phyloP scores from a whole-genome alignment of 2,888 invertebrate species.

The Helobdella robusta region DNA sequence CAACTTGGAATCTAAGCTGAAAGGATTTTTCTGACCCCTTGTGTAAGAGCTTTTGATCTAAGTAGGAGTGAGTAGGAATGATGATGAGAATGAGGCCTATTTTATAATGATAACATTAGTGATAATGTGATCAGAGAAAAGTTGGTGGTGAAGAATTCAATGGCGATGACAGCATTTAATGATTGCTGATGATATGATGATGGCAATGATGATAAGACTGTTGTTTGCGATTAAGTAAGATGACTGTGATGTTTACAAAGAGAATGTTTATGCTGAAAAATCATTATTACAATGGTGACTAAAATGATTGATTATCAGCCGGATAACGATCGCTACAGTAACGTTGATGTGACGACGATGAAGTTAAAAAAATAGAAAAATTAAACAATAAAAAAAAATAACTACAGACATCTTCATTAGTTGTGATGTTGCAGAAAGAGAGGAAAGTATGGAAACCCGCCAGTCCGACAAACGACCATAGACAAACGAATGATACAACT shows the following conservation, averaged over 20 bases:
- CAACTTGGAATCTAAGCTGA: constrained; percentile 85
- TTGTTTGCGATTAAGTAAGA: too few species aligned
- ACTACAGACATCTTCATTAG: constrained; percentile 91
- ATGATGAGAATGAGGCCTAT: background rate
- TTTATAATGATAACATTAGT: too few species aligned
- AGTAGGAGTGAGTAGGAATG: constrained; percentile 35
- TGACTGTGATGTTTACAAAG: background rate
- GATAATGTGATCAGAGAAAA: too few species aligned
- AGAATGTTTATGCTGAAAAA: background rate
- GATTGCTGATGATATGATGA: too few species aligned
- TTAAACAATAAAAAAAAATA: background rate
- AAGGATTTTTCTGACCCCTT: constrained; percentile 83
- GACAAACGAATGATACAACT: constrained; percentile 70
- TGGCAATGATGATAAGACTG: too few species aligned
- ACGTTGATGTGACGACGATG: background rate
- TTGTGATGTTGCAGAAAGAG: constrained; percentile 93
- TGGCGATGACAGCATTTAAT: too few species aligned
- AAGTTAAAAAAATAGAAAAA: background rate
- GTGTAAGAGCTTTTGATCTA: constrained; percentile 94
- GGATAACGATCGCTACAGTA: background rate
- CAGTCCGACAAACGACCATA: constrained; percentile 95
- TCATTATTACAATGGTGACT: background rate
- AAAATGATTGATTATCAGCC: background rate
- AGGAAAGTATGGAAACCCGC: constrained; percentile 99
- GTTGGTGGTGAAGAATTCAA: too few species aligned